Base-by-base conservation (phyloP, 2,888 invertebrate species). In the Entomobrya proxima region DNA sequence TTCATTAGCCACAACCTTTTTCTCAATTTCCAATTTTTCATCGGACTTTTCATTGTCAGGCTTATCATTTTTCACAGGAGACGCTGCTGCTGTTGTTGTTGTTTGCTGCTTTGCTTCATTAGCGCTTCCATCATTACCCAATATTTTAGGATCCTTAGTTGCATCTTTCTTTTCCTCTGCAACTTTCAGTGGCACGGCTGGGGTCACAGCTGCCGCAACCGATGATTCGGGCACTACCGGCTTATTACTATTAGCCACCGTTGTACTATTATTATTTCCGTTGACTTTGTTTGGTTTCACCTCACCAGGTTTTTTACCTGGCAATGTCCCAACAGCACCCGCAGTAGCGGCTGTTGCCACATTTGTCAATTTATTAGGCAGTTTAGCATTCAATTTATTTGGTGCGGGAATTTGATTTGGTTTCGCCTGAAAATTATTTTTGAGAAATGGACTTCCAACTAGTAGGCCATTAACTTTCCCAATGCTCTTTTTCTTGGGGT, bases 381-480 rank as follows among this genome's bases (percentile, higher is more conserved):
- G 6, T 35, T 76, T 76, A 55, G 52, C 58, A 30, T 44, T 61
- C n/a, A n/a, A n/a, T n/a, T n/a, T n/a, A n/a, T n/a, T n/a, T n/a
- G n/a, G n/a, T n/a, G n/a, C n/a, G 15, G 74, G 47, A 64, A 64
- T 75, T 52, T 11, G n/a, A n/a, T n/a, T 32, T 3, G 58, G 72
- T 61, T 81, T 69, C 15, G 24, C 5, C 11, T 30, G 15, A 1
- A 61, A 32, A 40, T 72, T 81, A 61, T 81, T 82, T 76, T 83
- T 83, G 24, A 67, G 61, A 32, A 83, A 64, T 3, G 64, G 67
- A 15, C 47, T 64, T 76, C 67, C 44, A 30, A 18, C 1, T 3
- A 77, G 50, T 0, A 83, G 21, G 18, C 83, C 83, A 69, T 83
- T 83, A 2, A 83, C 83, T 69, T 83, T 82, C 30, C 40, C 44